Base-by-base conservation (phyloP, 1,140 invertebrate genomes). In the Mizuhopecten yessoensis region DNA sequence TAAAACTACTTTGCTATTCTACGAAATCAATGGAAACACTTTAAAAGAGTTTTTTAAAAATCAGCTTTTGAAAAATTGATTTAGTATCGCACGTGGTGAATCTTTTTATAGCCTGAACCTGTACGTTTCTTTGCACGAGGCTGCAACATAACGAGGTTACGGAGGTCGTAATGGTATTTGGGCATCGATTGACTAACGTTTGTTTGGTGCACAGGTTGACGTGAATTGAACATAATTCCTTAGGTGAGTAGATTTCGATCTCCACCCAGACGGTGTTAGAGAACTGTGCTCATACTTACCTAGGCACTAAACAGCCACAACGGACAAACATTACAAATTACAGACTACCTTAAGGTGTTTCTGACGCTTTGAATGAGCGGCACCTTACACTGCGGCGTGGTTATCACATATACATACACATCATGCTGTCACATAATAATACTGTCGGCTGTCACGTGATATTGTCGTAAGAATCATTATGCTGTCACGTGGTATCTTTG, bases 11-110 rank as follows among this genome's bases (percentile, higher is more conserved):
- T 75, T 29, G 29, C 20, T 75, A 75, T 75, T 75, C 57, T 75
- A n/a, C 57, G 45, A 75, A 75, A 75, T 75, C 57, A 75, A 75
- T 75, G 57, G 57, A 29, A 75, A 75, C 57, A 2, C 57, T 75
- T n/a, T 75, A 0, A n/a, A 75, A 5, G n/a, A n/a, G 57, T 75
- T 75, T 75, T n/a, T 75, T 75, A 75, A 75, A 75, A 29, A 29
- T 29, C 57, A 75, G 0, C 57, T 29, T 75, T 75, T 75, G 57
- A 75, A 75, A 75, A 75, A 75, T 75, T 75, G 57, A 75, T 75
- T 75, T 75, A 75, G 57, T n/a, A 29, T 75, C 57, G 17, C 57
- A 75, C 57, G 57, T 75, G 57, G 57, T n/a, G 23, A 75, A n/a
- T 29, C 57, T 75, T 75, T 75, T 75, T 75, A 75, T 29, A 75